phyloP scores from a whole-genome alignment of 1,140 invertebrate species.

The Ganaspis sp. region DNA sequence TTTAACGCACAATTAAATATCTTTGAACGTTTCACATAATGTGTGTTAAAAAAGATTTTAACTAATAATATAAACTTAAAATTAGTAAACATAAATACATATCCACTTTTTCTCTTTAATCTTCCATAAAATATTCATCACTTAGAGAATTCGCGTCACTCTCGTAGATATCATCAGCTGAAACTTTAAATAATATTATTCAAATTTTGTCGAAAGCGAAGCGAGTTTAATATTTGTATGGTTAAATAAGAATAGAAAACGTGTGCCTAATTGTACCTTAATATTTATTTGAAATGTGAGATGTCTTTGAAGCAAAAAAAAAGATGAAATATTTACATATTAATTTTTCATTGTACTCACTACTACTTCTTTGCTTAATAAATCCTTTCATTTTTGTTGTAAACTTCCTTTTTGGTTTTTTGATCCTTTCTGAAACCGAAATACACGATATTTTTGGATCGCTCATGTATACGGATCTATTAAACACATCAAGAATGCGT shows the following conservation, averaged over 20 bases:
- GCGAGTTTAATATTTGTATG: background rate
- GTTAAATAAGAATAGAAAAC: no score
- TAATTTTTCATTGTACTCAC: background rate
- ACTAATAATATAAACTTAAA: background rate
- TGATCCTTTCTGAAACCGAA: background rate
- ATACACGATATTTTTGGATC: slow-evolving; percentile 32
- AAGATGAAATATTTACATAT: background rate
- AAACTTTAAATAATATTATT: background rate
- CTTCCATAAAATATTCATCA: background rate
- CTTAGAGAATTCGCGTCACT: background rate
- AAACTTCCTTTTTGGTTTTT: background rate
- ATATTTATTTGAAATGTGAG: no score
- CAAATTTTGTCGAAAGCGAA: background rate
- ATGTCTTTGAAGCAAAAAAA: no score
- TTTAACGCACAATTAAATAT: background rate
- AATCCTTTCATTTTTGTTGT: background rate
- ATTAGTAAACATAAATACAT: background rate
- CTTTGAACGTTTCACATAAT: background rate
- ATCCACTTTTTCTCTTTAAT: background rate
- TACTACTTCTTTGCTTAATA: background rate
- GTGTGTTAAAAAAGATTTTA: no score
- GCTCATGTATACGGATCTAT: slow-evolving; percentile 19
- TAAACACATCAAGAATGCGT: slow-evolving; percentile 8
- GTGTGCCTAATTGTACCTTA: no score
- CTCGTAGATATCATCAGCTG: background rate